A percentile compares a stretch with the other conserved stretches of the same genome.
phyloP scores from a whole-genome alignment of 1,140 invertebrate genomes.

The Drosophila ogumai region DNA sequence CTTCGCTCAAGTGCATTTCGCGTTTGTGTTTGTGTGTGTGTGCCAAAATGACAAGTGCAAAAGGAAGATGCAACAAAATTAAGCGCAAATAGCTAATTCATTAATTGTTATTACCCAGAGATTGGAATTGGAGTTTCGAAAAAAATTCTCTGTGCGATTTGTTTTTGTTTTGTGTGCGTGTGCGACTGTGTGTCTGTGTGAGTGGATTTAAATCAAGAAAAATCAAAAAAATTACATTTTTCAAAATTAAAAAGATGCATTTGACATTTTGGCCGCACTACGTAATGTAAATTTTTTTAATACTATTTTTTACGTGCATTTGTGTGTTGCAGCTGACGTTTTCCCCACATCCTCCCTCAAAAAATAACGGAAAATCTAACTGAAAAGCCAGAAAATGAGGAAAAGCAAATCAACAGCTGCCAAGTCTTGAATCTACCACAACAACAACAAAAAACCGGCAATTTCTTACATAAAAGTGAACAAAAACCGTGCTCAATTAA shows the following conservation, averaged over 20 bases:
- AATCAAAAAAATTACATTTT: not conserved
- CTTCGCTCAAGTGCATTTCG: slow-evolving; percentile 14
- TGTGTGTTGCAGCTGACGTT: slow-evolving; percentile 36
- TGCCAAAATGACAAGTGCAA: slow-evolving; percentile 38
- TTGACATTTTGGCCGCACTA: slow-evolving; percentile 22
- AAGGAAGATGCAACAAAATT: slow-evolving; percentile 14
- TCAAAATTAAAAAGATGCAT: slow-evolving; percentile 14
- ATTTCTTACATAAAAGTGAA: slow-evolving; percentile 14
- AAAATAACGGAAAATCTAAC: slow-evolving; percentile 19
- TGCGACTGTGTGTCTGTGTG: slow-evolving; percentile 4
- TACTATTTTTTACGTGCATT: slow-evolving; percentile 39
- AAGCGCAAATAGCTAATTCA: not conserved
- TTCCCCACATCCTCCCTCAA: slow-evolving; percentile 6
- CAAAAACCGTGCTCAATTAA: slow-evolving; percentile 12
- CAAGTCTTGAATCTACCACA: slow-evolving; percentile 26
- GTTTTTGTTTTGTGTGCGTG: slow-evolving; percentile 29
- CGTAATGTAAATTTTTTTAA: slow-evolving; percentile 5
- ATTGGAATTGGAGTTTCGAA: not conserved
- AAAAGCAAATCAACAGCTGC: slow-evolving; percentile 39
- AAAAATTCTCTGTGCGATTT: not conserved
- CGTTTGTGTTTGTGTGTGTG: slow-evolving; percentile 3
- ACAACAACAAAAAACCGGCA: slow-evolving; percentile 16
- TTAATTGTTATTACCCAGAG: not conserved
- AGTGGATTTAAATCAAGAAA: not conserved
- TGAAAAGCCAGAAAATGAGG: slow-evolving; percentile 28